A percentile compares a stretch with the other conserved stretches of the same genome.
Evolutionary conservation across 2,797 vertebrate genomes (phyloP).

Genomic region (Columba guinea): DNA sequence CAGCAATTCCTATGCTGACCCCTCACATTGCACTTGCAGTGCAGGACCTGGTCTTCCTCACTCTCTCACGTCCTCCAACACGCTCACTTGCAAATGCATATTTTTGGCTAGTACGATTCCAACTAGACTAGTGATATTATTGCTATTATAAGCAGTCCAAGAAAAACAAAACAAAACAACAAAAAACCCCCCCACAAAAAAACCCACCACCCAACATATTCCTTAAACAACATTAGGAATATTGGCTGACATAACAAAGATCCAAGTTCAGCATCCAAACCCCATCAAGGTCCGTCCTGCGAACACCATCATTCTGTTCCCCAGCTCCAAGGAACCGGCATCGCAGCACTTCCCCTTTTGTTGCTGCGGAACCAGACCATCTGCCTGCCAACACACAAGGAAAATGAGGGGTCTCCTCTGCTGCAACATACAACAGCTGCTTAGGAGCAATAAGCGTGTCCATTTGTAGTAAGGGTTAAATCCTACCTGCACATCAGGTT

Average conservation of each 20-base stretch:
- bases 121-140: neutral
- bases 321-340: neutral
- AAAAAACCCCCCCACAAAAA: neutral
- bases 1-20: neutral
- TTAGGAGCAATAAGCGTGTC: rapidly evolving
- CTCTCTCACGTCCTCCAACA: neutral
- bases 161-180: neutral
- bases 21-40: neutral
- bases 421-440: neutral
- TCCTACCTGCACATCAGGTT: neutral
- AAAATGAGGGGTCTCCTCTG: neutral
- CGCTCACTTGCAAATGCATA: neutral
- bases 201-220: neutral
- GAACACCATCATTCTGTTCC: neutral
- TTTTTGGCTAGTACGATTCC: neutral
- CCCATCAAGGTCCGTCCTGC: too few species aligned
- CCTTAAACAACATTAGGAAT: neutral
- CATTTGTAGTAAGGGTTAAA: neutral
- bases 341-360: rapidly evolving
- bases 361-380: neutral
- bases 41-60: neutral
- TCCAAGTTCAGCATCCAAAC: neutral
- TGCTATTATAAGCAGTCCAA: neutral
- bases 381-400: rapidly evolving
- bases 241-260: neutral